phyloP scores from a whole-genome alignment of 2,113 vertebrate species.

The Eurystomus gularis region DNA sequence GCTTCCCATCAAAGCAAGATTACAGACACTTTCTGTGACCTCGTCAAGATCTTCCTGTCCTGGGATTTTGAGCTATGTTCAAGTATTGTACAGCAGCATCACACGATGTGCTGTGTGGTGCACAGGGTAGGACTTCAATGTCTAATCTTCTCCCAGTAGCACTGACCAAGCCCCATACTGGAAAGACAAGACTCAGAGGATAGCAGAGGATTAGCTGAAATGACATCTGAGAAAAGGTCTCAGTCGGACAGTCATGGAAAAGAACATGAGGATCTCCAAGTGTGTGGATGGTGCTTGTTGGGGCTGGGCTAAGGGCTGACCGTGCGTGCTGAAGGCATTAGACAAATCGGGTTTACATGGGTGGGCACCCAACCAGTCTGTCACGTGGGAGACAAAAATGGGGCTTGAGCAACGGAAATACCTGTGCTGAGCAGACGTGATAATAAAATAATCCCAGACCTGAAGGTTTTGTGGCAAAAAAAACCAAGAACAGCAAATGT shows the following conservation, averaged over 20 bases:
- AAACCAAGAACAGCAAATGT: not conserved
- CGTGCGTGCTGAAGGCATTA: not conserved
- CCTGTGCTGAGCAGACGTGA: not conserved
- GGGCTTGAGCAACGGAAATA: not conserved
- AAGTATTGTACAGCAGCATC: not conserved
- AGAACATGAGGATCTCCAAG: not conserved
- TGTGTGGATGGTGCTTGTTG: not conserved
- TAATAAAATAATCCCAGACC: not conserved
- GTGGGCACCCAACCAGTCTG: not conserved
- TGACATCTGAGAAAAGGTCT: not conserved
- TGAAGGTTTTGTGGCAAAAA: not conserved
- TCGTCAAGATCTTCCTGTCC: not conserved
- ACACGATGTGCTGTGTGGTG: rapidly evolving
- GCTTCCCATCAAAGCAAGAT: not conserved
- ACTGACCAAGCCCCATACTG: not conserved
- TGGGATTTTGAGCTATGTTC: not conserved
- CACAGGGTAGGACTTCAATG: not conserved
- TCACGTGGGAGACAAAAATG: not conserved
- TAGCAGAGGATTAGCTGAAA: not conserved
- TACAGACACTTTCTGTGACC: not conserved
- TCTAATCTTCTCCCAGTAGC: not conserved
- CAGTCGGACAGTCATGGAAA: not conserved
- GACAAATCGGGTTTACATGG: not conserved
- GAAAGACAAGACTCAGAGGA: not conserved
- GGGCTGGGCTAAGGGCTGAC: not conserved